Evolutionary conservation across 2,797 vertebrate genomes (phyloP).

Genomic region (Podarcis lilfordi): DNA sequence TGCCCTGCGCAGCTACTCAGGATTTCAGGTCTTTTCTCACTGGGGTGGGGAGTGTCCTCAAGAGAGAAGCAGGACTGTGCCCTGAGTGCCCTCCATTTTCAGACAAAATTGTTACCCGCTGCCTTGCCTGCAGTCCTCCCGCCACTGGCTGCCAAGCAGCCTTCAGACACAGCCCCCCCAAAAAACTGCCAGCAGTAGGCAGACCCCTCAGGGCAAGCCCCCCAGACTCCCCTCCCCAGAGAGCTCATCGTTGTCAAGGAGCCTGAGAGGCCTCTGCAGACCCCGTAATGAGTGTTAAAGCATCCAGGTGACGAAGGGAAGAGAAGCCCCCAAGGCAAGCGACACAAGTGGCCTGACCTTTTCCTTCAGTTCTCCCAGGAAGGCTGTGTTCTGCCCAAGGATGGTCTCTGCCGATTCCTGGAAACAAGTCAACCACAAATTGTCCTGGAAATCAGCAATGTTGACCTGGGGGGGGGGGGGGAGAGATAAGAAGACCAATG

Average conservation of each 20-base stretch:
- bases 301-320: background rate
- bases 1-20: too few species aligned
- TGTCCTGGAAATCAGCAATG: conserved; percentile 91
- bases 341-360: conserved; percentile 78
- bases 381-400: conserved; percentile 90
- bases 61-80: background rate
- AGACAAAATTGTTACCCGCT: background rate
- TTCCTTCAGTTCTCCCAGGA: conserved; percentile 93
- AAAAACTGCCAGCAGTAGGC: too few species aligned
- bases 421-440: conserved; percentile 98
- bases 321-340: background rate
- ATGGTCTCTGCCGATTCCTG: conserved; percentile 93
- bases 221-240: background rate
- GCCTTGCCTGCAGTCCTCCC: background rate
- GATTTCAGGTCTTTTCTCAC: background rate
- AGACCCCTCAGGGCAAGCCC: background rate
- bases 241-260: background rate
- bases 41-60: background rate
- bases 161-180: background rate
- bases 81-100: background rate
- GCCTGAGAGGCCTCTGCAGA: background rate
- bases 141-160: background rate
- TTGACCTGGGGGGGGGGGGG: conserved; percentile 81
- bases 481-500: background rate
- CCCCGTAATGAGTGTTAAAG: background rate